Evolutionary conservation across 1,140 invertebrate genomes (phyloP).

Genomic region (Anastatus disparis): DNA sequence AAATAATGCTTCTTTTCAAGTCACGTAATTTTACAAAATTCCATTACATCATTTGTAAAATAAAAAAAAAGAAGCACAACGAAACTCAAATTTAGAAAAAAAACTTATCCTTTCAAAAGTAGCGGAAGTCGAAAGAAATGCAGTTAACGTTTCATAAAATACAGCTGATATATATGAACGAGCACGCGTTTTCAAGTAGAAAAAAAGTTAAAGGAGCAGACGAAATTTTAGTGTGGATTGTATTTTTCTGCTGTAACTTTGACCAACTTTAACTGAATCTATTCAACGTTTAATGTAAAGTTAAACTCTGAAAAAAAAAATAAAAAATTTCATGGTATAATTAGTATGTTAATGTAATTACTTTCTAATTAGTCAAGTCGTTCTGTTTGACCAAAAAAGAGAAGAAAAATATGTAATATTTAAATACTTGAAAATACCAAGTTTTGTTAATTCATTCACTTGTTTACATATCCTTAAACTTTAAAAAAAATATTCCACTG

Average conservation of each 20-base stretch:
- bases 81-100: background rate
- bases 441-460: too few relatives aligned
- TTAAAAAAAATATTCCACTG: too few relatives aligned
- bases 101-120: background rate
- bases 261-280: conserved; percentile 18
- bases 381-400: too few relatives aligned
- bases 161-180: background rate
- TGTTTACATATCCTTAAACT: too few relatives aligned
- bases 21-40: too few relatives aligned
- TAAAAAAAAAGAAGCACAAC: background rate
- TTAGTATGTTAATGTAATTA: conserved; percentile 16
- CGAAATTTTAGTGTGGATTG: conserved; percentile 16
- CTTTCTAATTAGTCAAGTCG: conserved; percentile 12
- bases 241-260: conserved; percentile 22
- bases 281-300: conserved; percentile 25
- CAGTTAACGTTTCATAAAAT: conserved; percentile 1
- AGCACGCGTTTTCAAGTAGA: background rate
- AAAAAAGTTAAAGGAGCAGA: conserved; percentile 23
- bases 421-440: too few relatives aligned
- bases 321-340: conserved; percentile 17
- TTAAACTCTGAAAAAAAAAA: background rate
- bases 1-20: too few relatives aligned
- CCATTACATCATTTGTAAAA: too few relatives aligned
- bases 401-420: too few relatives aligned
- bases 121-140: conserved; percentile 6